These are phyloP conservation scores for Lycophotia porphyrea DNA, from an alignment of 2,888 invertebrate genomes.

Conservation along the genomic window DNA sequence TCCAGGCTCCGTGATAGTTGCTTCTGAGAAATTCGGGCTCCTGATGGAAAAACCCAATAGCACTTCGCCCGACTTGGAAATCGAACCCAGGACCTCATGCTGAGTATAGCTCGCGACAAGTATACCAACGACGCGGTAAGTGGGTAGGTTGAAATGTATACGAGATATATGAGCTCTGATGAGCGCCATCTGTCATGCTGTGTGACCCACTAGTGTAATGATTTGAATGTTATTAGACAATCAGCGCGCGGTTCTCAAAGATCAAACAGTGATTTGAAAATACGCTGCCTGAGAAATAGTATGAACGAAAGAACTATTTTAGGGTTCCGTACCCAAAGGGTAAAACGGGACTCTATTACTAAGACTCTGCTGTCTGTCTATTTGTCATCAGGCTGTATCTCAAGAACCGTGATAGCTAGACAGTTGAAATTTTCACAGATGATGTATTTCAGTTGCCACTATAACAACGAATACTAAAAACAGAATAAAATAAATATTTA, in stretches of 20 bases:
- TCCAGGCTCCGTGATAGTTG: background rate
- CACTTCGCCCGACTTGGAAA: background rate
- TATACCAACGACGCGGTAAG: background rate
- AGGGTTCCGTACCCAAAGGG: no score
- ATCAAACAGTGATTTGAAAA: slow-evolving; percentile 32
- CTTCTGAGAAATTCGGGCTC: background rate
- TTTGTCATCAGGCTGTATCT: no score
- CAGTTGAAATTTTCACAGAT: no score
- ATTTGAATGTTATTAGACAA: slow-evolving; percentile 34
- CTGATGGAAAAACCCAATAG: background rate
- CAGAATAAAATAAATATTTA: no score
- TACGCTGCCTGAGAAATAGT: slow-evolving; percentile 12
- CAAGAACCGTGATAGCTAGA: no score
- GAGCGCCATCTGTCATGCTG: slow-evolving; percentile 46
- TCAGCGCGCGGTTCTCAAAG: background rate
- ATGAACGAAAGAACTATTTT: no score
- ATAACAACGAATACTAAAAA: no score
- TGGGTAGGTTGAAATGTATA: slow-evolving; percentile 3
- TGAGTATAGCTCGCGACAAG: background rate
- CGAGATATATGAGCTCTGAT: slow-evolving; percentile 11
- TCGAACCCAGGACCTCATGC: background rate
- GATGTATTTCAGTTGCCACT: no score
- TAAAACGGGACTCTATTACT: no score
- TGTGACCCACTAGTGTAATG: slow-evolving; percentile 46
- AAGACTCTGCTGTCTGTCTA: no score